phyloP scores from a whole-genome alignment of 2,888 invertebrate species.

The Julus scandinavius region DNA sequence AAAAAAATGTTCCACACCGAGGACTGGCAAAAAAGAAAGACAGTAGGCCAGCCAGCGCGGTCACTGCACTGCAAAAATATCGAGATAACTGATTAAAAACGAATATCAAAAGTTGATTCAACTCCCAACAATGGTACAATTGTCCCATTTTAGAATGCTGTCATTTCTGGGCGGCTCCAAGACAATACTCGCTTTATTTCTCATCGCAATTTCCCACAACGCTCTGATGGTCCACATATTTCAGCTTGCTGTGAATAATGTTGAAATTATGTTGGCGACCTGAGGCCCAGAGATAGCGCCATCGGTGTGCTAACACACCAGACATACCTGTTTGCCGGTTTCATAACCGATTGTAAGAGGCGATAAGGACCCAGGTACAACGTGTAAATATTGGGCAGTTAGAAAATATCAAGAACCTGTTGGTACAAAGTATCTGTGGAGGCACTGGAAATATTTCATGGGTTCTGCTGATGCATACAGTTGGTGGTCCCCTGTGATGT shows the following conservation, averaged over 20 bases:
- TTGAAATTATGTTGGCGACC: not conserved
- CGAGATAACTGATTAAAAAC: not conserved
- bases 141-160: not conserved
- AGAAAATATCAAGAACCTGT: not conserved
- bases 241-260: not conserved
- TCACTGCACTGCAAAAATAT: not conserved
- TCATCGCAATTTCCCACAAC: not conserved
- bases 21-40: not conserved
- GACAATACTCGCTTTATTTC: conserved; percentile 13
- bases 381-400: not conserved
- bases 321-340: not conserved
- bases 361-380: not conserved
- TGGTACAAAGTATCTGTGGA: not conserved
- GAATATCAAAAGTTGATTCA: conserved; percentile 22
- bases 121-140: conserved; percentile 7
- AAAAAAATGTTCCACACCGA: not conserved
- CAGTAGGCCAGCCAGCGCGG: conserved; percentile 17
- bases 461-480: not conserved
- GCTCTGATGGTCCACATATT: not conserved
- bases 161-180: not conserved
- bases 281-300: not conserved
- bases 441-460: not conserved
- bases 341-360: not conserved
- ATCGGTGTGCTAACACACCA: not conserved
- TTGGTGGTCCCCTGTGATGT: not conserved